A percentile compares a stretch with the other conserved stretches of the same genome.
phyloP scores from a whole-genome alignment of 1,140 invertebrate species.

The Pachypsylla venusta region DNA sequence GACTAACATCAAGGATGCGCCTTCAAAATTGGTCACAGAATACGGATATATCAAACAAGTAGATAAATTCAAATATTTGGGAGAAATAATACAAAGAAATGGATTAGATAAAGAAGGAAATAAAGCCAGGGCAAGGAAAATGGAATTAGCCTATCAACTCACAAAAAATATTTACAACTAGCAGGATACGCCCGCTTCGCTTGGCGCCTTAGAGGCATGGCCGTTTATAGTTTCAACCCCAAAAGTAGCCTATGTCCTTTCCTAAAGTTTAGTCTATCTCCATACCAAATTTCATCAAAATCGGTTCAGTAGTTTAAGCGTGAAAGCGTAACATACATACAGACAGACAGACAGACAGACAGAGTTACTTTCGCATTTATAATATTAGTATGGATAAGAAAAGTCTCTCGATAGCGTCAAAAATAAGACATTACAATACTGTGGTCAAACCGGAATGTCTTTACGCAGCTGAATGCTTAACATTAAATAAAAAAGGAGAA shows the following conservation, averaged over 20 bases:
- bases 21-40: neutral
- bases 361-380: no score
- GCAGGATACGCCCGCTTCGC: no score
- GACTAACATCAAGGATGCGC: neutral
- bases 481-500: neutral
- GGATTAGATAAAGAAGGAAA: neutral
- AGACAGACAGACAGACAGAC: no score
- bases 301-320: no score
- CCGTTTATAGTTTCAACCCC: no score
- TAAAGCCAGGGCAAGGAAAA: neutral
- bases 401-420: neutral
- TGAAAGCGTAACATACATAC: no score
- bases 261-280: no score
- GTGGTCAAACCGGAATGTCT: neutral
- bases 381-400: no score
- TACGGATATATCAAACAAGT: neutral
- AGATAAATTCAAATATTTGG: no score
- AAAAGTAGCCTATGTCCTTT: no score
- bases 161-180: neutral
- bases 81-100: neutral
- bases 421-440: neutral
- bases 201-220: no score
- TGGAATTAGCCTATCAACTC: neutral
- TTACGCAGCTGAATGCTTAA: neutral
- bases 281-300: no score